Evolutionary conservation across 2,888 invertebrate species (phyloP).

Genomic region (Beris chalybata): DNA sequence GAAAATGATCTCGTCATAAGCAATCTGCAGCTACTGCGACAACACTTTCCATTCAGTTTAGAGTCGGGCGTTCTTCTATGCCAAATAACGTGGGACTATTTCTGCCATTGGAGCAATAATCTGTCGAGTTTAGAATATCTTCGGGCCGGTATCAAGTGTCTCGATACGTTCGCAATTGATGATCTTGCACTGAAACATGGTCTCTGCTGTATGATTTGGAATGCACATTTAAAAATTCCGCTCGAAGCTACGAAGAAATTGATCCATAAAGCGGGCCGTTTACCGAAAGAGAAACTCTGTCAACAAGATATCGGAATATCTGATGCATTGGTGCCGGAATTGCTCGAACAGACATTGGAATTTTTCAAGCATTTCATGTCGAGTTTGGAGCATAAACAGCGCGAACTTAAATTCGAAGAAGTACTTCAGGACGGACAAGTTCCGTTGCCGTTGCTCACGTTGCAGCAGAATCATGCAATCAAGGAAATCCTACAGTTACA

Average conservation of each 20-base stretch:
- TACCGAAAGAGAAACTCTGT: conserved; percentile 83
- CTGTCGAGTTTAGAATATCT: conserved; percentile 67
- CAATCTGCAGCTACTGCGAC: conserved; percentile 66
- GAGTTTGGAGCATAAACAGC: conserved; percentile 49
- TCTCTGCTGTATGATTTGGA: conserved; percentile 84
- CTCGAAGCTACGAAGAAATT: conserved; percentile 76
- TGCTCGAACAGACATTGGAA: conserved; percentile 63
- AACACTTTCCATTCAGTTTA: conserved; percentile 85
- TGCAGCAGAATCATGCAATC: conserved; percentile 74
- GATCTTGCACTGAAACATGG: conserved; percentile 67
- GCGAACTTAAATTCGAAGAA: conserved; percentile 52
- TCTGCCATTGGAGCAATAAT: conserved; percentile 82
- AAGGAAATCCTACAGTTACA: conserved; percentile 77
- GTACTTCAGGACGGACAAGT: conserved; percentile 53
- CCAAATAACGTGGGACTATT: conserved; percentile 91
- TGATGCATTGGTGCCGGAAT: conserved; percentile 62
- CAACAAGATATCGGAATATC: conserved; percentile 74
- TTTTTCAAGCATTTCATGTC: conserved; percentile 49
- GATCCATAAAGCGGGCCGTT: conserved; percentile 78
- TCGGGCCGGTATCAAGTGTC: conserved; percentile 70
- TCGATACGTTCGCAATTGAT: conserved; percentile 55
- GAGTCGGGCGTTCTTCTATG: conserved; percentile 76
- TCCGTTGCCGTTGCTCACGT: conserved; percentile 71
- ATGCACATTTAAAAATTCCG: conserved; percentile 79
- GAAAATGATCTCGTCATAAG: conserved; percentile 59